phyloP scores from a whole-genome alignment of 2,797 vertebrate genomes.

The Tapera naevia region DNA sequence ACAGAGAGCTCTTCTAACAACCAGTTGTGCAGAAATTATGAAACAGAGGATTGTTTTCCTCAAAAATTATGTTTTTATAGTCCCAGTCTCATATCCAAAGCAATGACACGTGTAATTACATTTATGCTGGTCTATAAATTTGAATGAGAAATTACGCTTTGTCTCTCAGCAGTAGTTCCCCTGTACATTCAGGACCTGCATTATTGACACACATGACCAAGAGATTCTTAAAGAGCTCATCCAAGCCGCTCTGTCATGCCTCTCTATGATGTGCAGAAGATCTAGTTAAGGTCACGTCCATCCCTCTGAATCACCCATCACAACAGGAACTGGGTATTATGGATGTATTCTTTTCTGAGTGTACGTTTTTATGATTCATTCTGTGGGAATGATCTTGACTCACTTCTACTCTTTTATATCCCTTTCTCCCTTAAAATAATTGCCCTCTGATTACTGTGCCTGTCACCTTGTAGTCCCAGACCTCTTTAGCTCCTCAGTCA shows the following conservation, averaged over 20 bases:
- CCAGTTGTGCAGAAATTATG: not conserved
- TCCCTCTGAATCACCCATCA: not conserved
- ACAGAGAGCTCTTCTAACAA: not conserved
- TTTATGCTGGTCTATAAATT: not conserved
- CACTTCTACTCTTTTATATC: not conserved
- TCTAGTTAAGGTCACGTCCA: not conserved
- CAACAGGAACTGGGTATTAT: not conserved
- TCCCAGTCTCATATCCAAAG: not conserved
- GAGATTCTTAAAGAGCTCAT: not conserved
- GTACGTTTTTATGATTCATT: not conserved
- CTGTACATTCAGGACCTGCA: not conserved
- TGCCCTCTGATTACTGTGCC: not conserved
- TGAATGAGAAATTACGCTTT: not conserved
- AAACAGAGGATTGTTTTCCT: not conserved
- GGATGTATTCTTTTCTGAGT: not conserved
- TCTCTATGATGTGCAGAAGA: not conserved
- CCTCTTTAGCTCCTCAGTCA: not conserved
- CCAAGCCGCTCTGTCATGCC: not conserved
- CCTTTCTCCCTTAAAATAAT: constrained; percentile 1
- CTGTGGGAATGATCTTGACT: not conserved
- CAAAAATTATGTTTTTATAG: not conserved
- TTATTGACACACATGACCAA: fast-evolving
- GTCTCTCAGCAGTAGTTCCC: not conserved
- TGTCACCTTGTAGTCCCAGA: not conserved
- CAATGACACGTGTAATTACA: not conserved